Percentiles rank a stretch among this genome's conserved stretches.
phyloP scores from a whole-genome alignment of 2,113 vertebrate species.

The Micronisus gabar region DNA sequence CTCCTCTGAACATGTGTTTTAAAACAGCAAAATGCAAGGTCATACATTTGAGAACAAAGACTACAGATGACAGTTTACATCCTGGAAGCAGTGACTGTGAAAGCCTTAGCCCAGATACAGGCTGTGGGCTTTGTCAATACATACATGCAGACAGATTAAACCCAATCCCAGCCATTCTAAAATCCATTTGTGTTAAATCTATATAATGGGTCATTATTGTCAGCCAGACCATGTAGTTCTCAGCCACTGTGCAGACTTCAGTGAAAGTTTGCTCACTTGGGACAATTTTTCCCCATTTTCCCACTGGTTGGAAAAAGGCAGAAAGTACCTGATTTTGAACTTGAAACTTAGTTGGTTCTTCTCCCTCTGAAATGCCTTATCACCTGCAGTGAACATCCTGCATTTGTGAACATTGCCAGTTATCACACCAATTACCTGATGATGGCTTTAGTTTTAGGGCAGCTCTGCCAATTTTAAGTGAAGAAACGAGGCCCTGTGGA shows the following conservation, averaged over 20 bases:
- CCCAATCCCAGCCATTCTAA: neutral
- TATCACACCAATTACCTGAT: neutral
- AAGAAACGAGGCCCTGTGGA: neutral
- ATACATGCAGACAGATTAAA: neutral
- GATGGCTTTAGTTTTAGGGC: neutral
- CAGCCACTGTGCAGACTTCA: neutral
- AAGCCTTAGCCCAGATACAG: neutral
- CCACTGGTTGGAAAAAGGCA: neutral
- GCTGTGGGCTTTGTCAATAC: neutral
- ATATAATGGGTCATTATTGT: fast-evolving
- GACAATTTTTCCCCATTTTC: neutral
- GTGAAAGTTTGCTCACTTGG: neutral
- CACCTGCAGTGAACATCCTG: neutral
- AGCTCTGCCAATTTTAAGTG: neutral
- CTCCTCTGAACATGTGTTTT: neutral
- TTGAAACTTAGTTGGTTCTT: neutral
- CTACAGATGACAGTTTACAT: neutral
- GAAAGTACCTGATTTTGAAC: neutral
- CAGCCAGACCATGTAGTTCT: neutral
- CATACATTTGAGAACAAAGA: neutral
- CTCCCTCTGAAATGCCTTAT: neutral
- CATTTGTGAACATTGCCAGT: neutral
- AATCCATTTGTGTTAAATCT: neutral
- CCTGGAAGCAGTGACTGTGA: neutral
- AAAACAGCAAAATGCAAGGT: neutral